These are phyloP conservation scores for Teinopalpus imperialis DNA, from an alignment of 2,888 invertebrate genomes.

Conservation along the genomic window DNA sequence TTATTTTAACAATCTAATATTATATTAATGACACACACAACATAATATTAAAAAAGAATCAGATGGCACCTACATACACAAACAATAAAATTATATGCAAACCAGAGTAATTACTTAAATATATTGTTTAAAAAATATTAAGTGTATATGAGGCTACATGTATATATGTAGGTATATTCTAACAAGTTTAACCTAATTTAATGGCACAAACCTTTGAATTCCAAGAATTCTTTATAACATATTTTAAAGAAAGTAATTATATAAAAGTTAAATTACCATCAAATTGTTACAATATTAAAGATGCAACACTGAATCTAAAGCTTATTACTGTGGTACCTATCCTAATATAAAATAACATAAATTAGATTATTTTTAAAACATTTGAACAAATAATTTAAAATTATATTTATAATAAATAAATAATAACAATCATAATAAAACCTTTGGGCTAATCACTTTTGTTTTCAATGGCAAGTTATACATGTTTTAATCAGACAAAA, in stretches of 20 bases:
- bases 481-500: not conserved
- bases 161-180: too few relatives aligned
- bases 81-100: too few relatives aligned
- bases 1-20: not conserved
- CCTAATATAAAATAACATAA: too few relatives aligned
- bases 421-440: slow-evolving; percentile 14
- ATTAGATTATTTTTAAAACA: slow-evolving; percentile 23
- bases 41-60: slow-evolving; percentile 3
- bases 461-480: slow-evolving; percentile 60
- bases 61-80: slow-evolving; percentile 10
- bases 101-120: too few relatives aligned
- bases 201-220: slow-evolving; percentile 3
- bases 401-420: slow-evolving; percentile 19
- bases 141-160: too few relatives aligned
- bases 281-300: not conserved
- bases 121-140: too few relatives aligned
- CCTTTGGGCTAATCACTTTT: slow-evolving; percentile 69
- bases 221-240: too few relatives aligned
- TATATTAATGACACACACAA: slow-evolving; percentile 2
- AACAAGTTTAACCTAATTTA: too few relatives aligned
- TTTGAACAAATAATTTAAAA: slow-evolving; percentile 44
- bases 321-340: too few relatives aligned
- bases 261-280: not conserved
- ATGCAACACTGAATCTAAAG: not conserved
- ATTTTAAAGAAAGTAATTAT: too few relatives aligned